Percentiles rank a stretch among this genome's conserved stretches.
These are phyloP conservation scores for Aphidius ervi DNA, from an alignment of 1,140 invertebrate species.

Conservation along the genomic window DNA sequence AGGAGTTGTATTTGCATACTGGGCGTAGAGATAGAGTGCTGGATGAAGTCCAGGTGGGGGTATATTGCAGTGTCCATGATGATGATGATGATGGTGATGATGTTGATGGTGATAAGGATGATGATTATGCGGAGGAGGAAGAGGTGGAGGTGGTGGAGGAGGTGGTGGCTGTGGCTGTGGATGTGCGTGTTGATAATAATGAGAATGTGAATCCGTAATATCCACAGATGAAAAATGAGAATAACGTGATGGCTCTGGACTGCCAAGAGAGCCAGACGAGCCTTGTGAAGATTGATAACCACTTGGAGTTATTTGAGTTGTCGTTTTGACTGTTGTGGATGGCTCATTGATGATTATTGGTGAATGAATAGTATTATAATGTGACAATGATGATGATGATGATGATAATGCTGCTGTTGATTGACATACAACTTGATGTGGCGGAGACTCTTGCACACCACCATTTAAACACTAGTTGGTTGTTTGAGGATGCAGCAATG, in stretches of 20 bases:
- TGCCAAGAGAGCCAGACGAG: conserved; percentile 37
- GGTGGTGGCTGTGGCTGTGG: too few species aligned
- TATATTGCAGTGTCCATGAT: conserved; percentile 35
- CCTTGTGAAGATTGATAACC: conserved; percentile 45
- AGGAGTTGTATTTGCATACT: conserved; percentile 45
- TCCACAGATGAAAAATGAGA: conserved; percentile 35
- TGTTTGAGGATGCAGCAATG: conserved; percentile 49
- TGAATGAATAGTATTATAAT: conserved; percentile 43
- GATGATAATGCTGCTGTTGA: conserved; percentile 29
- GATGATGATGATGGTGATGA: conserved; percentile 23
- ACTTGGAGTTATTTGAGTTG: conserved; percentile 35
- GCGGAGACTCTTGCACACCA: conserved; percentile 35
- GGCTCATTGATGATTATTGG: conserved; percentile 36
- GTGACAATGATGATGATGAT: conserved; percentile 35
- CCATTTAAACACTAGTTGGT: conserved; percentile 52
- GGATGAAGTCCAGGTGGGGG: conserved; percentile 48
- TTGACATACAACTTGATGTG: conserved; percentile 27
- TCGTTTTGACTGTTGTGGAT: conserved; percentile 17
- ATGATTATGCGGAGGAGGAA: conserved; percentile 10
- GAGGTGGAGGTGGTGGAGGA: too few species aligned
- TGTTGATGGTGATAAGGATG: conserved; percentile 31
- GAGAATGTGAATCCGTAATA: conserved; percentile 28
- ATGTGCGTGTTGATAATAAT: conserved; percentile 21
- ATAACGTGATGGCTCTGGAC: conserved; percentile 41
- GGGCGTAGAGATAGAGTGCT: conserved; percentile 50